Base-by-base conservation (phyloP, 2,888 invertebrate genomes). In the Caenorhabditis uteleia region DNA sequence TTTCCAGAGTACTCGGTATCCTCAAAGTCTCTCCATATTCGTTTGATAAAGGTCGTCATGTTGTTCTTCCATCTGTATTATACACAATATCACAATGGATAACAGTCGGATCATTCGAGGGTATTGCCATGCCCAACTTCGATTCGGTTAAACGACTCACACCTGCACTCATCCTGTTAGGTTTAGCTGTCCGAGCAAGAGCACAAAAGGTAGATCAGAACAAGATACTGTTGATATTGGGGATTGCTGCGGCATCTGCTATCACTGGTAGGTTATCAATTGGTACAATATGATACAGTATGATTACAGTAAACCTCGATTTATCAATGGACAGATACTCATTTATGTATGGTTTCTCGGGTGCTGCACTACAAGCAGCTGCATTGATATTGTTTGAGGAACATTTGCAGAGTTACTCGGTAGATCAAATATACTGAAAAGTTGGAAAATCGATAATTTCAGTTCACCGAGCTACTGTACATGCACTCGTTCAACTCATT, bases 101-200 rank as follows among this genome's bases (percentile, higher is more conserved):
- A 31, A 84, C 86, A 8, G 83, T 87, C 31, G 83, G 83, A 59
- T 86, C 87, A 1, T 81, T 87, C 25, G 84, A 85, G 62, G 86
- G 86, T 46, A 86, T 87, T 84, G 87, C 86, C 59, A 84, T 87
- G 68, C 87, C 87, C 2, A 85, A 87, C 83, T 87, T 87, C 74
- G 86, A 86, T 2, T 85, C 86, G 3, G 70, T 87, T 25, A 87
- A 87, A 75, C 80, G 71, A 50, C 43, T 72, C 33, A 67, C 71
- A 25, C 71, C 71, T 3, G 50, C 68, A 14, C 47, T 69, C 38
- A 62, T 74, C 26, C 38, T 70, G 6, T 39, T 50, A 14, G 66
- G 55, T 1, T 23, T 65, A 12, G 54, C 69, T 16, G 56, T 59
- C 36, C 44, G 61, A 3, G 42, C 40, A 10, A 26, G 64, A 18